phyloP scores from a whole-genome alignment of 2,888 invertebrate species.

The Philereme transversata region DNA sequence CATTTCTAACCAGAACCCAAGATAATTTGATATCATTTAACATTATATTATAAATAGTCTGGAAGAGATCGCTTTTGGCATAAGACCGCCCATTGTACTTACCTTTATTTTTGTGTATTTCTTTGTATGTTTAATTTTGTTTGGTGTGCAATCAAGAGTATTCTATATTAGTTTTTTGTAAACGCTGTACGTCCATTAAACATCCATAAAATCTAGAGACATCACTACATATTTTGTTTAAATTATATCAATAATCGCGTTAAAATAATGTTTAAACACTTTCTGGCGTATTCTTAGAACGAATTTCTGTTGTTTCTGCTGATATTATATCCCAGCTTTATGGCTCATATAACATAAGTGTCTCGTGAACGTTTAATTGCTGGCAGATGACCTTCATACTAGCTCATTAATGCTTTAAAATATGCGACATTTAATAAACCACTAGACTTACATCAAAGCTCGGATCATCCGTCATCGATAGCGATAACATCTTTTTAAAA shows the following conservation, averaged over 20 bases:
- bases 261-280: slow-evolving; percentile 26
- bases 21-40: neutral
- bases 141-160: too few species aligned
- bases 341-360: slow-evolving; percentile 55
- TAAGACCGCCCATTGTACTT: too few species aligned
- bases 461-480: slow-evolving; percentile 3
- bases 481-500: slow-evolving; percentile 11
- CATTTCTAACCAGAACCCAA: neutral
- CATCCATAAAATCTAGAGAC: slow-evolving; percentile 34
- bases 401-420: slow-evolving; percentile 16
- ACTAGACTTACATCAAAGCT: neutral
- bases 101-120: too few species aligned
- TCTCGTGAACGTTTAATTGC: slow-evolving; percentile 57
- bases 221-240: slow-evolving; percentile 21
- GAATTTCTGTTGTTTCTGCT: slow-evolving; percentile 40
- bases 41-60: too few species aligned
- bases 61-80: too few species aligned
- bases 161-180: neutral
- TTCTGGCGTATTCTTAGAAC: slow-evolving; percentile 32
- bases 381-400: slow-evolving; percentile 35
- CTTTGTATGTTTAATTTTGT: too few species aligned
- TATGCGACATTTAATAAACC: slow-evolving; percentile 6
- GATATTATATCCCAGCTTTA: slow-evolving; percentile 50
- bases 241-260: slow-evolving; percentile 18
- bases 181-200: slow-evolving; percentile 10